Evolutionary conservation across 1,140 invertebrate genomes (phyloP), one percentile per base, ranked within the genome.

Genomic region (Seison nebaliae): DNA sequence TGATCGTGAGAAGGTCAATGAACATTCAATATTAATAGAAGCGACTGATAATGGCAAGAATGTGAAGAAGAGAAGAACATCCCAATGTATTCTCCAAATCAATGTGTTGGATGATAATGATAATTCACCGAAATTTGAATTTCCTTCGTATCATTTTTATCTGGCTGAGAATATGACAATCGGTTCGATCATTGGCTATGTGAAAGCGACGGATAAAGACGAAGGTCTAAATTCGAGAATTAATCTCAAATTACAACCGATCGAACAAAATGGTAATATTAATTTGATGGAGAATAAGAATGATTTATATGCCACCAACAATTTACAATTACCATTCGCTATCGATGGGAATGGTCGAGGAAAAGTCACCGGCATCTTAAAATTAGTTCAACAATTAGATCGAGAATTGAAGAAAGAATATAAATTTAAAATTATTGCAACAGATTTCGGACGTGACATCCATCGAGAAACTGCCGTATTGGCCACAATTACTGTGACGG

Each of bases 71-170:
- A n/a, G n/a, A n/a, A n/a, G n/a, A n/a, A n/a, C n/a, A n/a, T n/a
- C n/a, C n/a, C n/a, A n/a, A n/a, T n/a, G n/a, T n/a, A n/a, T n/a
- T n/a, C n/a, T 39, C 1, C 19, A 26, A 21, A 19, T 39, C 11
- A 4, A 12, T 5, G 6, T 33, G 1, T 24, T 17, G 2, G 37
- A 39, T 14, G 16, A 22, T 11, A 40, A 35, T 19, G 38, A 40
- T 22, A 40, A 40, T 16, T 18, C n/a, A n/a, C 38, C 38, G 8
- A 11, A 16, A 9, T 40, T 40, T 20, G 31, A 40, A n/a, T 18
- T 28, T 14, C 2, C 17, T 18, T 33, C 8, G n/a, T 40, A 40
- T 15, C 4, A 14, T 0, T 40, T 40, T 29, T 5, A 26, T n/a
- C 9, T 35, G 1, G 0, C 11, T n/a, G 38, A 40, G 22, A 35